Base-by-base conservation (phyloP, 2,888 invertebrate genomes). In the Callyntrura sp. region DNA sequence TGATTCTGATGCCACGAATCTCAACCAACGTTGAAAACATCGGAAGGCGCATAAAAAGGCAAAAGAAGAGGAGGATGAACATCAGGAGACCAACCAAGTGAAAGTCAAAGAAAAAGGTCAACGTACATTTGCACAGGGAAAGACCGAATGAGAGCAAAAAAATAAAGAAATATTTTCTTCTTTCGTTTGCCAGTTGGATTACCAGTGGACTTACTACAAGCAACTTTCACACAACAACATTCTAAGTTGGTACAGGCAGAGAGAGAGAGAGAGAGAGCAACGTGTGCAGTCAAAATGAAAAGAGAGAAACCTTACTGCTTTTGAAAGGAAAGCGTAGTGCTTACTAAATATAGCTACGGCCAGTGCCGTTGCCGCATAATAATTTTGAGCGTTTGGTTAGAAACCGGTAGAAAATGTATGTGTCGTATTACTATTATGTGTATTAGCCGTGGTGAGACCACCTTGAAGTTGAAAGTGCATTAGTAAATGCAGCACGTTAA, bases 101-200 rank as follows among this genome's bases (percentile, higher is more conserved):
- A 82, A 84, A 68, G 83, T 84, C 83, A 68, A 43, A 51, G 55
- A 73, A 85, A n/a, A 85, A 85, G 85, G 85, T 85, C 73, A 85
- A 85, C 73, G 85, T 60, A 73, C 85, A 85, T 85, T 85, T 81
- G 1, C 43, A 65, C 17, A 17, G 45, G 17, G 45, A 1, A 73
- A 73, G 45, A 45, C 6, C 8, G 45, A 17, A 45, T 35, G 70
- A 45, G 43, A n/a, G n/a, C n/a, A n/a, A n/a, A n/a, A n/a, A n/a
- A n/a, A n/a, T n/a, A n/a, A n/a, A n/a, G n/a, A n/a, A n/a, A n/a
- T n/a, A n/a, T n/a, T n/a, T n/a, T n/a, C n/a, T n/a, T n/a, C n/a
- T n/a, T n/a, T n/a, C n/a, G n/a, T n/a, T n/a, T 45, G 17, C 17
- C 45, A 9, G 70, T n/a, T 45, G 43, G 43, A 20, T 6, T 43